Percentiles rank a stretch among this genome's conserved stretches.
Evolutionary conservation across 1,140 invertebrate genomes (phyloP).

Genomic region (Brachionus sp.): DNA sequence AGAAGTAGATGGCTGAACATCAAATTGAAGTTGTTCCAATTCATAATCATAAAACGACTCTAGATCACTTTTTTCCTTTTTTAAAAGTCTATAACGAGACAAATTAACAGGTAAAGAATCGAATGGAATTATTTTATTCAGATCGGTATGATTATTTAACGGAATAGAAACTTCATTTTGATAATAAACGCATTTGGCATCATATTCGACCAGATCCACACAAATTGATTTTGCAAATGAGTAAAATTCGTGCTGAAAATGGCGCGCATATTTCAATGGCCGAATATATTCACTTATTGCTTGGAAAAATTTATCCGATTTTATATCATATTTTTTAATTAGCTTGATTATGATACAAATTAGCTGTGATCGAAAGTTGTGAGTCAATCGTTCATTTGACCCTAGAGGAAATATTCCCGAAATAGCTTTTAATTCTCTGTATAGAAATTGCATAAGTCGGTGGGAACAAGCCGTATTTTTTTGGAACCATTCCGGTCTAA

Average conservation of each 20-base stretch:
- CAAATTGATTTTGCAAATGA: constrained; percentile 32
- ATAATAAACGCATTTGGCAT: constrained; percentile 24
- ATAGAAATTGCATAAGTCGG: constrained; percentile 79
- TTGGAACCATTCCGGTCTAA: constrained; percentile 69
- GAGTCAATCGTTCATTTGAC: background rate
- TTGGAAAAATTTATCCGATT: constrained; percentile 16
- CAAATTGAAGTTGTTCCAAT: background rate
- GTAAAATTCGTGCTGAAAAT: constrained; percentile 19
- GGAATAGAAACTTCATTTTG: background rate
- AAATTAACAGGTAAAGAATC: background rate
- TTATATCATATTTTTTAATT: background rate
- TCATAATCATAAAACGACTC: background rate
- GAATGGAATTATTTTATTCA: background rate
- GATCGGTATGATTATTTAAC: background rate
- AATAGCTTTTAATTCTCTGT: constrained; percentile 74
- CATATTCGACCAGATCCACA: constrained; percentile 24
- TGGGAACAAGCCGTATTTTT: constrained; percentile 73
- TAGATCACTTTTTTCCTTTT: background rate
- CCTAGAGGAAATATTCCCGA: background rate
- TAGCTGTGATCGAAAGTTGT: background rate
- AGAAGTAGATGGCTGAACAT: background rate
- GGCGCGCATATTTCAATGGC: constrained; percentile 14
- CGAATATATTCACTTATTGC: constrained; percentile 13
- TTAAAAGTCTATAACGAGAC: constrained; percentile 20
- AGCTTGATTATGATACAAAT: constrained; percentile 16